Evolutionary conservation across 2,797 vertebrate species (phyloP), one percentile per base, ranked within the genome.

Genomic region (Spinus olivaceus): DNA sequence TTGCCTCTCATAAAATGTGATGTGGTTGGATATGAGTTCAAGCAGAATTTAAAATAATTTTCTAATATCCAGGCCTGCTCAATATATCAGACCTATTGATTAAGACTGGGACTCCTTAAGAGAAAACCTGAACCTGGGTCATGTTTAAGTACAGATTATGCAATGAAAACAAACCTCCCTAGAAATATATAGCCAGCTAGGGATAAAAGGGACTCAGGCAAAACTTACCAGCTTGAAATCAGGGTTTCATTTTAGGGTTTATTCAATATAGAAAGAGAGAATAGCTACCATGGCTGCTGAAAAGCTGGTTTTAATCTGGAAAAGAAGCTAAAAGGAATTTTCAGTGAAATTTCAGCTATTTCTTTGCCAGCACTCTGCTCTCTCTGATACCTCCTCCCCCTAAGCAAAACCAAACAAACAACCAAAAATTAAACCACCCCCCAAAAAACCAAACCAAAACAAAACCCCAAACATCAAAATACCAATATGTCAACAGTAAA

Each of bases 351-450:
- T 63, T 76, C 27, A 57, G 5, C 15, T 56, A n/a, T 53, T 86
- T 79, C 11, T 86, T 91, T 44, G 7, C 47, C 37, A 66, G 6
- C 12, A 14, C 1, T 50, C 14, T 50, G 10, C 3, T 79, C 12
- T 23, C 27, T 8, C 1, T 41, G 23, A 39, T 25, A 14, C 3
- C 8, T 18, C 4, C 14, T 13, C 11, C 12, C 14, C 1, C 1
- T 4, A 25, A 41, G 35, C 4, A 22, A 80, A 47, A 35, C 3
- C 8, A 28, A 69, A 15, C 3, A 32, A 15, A 66, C n/a, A 30
- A 0, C 1, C 19, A 7, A 37, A 33, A 30, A 2, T 17, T 9
- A 56, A 69, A 35, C 14, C 3, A 12, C 8, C 3, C 4, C 5
- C n/a, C 12, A 28, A 56, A 56, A 30, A 3, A 3, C 5, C 3